These are phyloP conservation scores for Drosophila birchii DNA, from an alignment of 2,888 invertebrate genomes.

Conservation along the genomic window DNA sequence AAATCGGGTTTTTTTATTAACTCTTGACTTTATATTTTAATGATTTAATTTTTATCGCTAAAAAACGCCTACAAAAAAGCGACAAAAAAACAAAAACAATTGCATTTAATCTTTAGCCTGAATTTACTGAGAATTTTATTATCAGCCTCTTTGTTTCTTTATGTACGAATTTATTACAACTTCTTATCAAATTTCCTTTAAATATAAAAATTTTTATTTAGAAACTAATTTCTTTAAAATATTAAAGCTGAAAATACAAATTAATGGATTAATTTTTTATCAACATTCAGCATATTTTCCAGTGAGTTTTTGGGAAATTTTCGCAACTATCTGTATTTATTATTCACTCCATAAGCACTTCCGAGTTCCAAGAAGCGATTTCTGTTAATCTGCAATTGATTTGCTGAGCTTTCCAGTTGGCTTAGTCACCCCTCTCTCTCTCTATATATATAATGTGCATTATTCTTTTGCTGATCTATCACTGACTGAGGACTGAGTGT, in stretches of 20 bases:
- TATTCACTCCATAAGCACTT: conserved; percentile 4
- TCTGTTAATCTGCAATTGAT: conserved; percentile 11
- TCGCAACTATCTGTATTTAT: background rate
- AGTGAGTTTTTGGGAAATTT: background rate
- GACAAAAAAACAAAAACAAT: background rate
- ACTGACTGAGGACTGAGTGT: conserved; percentile 8
- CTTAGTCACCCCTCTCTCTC: conserved; percentile 14
- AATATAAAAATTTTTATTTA: background rate
- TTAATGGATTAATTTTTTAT: background rate
- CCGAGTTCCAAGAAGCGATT: conserved; percentile 20
- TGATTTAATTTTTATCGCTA: background rate
- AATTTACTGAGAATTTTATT: background rate
- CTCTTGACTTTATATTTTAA: background rate
- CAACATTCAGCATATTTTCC: background rate
- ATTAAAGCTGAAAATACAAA: background rate
- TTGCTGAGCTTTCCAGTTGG: conserved; percentile 6
- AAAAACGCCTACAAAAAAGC: no score
- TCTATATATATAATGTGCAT: background rate
- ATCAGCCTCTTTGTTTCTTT: background rate
- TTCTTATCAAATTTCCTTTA: background rate
- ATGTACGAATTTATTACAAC: background rate
- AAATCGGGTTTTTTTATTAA: background rate
- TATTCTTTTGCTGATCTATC: conserved; percentile 14
- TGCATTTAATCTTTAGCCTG: background rate
- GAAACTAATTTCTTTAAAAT: no score